Evolutionary conservation across 2,113 vertebrate genomes (phyloP), one percentile per base, ranked within the genome.

Genomic region (Myodes glareolus): DNA sequence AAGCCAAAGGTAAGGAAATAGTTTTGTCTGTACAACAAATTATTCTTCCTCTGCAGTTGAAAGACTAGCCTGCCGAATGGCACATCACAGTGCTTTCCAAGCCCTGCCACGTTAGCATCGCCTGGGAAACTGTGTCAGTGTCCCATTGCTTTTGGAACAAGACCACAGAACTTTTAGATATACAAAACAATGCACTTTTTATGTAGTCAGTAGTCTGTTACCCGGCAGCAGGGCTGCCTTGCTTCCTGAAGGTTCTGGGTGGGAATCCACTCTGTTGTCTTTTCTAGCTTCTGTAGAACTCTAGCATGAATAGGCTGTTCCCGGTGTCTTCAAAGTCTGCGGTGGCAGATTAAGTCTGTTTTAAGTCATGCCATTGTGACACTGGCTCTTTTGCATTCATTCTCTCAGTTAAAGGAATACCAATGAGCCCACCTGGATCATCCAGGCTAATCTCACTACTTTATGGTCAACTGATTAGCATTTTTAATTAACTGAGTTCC

Each of bases 1-100:
- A 55, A 0, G 14, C 5, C 33, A 16, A 61, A 97, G 97, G 97
- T 98, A 95, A 97, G 2, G 3, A 85, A 36, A 63, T 19, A 33
- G 7, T 65, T 65, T 95, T 87, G 19, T 81, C 45, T 11, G 42
- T 94, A 5, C 9, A 63, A 13, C 68, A 50, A 92, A 29, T 73
- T 55, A n/a, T 92, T 90, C 8, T 86, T 91, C 85, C 36, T 84
- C 93, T 94, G 25, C 29, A 27, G 9, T 27, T 89, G 58, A 31
- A 81, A 81, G n/a, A 84, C n/a, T 52, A 72, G 1, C 23, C 82
- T 72, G 50, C n/a, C 39, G n/a, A 78, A 96, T 61, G 29, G 55
- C 9, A 68, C 42, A 19, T 91, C 73, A 33, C 13, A 0, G 52
- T 77, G 76, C 14, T 82, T 97, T 63, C 77, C 67, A 94, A 81